These are phyloP conservation scores for Ruditapes philippinarum DNA, from an alignment of 1,140 invertebrate genomes.

Conservation along the genomic window DNA sequence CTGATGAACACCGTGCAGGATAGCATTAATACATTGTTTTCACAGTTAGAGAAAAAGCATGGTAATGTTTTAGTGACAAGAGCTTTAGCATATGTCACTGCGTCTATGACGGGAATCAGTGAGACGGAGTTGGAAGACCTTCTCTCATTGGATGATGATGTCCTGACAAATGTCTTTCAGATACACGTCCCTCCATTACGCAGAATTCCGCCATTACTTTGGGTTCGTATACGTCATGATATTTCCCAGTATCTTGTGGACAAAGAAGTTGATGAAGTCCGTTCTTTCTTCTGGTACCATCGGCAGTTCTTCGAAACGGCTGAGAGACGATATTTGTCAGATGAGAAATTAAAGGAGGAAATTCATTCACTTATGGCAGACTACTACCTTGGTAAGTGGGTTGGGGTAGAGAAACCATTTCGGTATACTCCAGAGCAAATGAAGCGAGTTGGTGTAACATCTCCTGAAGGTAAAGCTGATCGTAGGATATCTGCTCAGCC, in stretches of 20 bases:
- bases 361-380: constrained; percentile 99
- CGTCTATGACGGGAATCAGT: constrained; percentile 76
- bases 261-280: constrained; percentile 93
- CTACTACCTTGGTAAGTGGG: constrained; percentile 98
- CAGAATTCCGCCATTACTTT: constrained; percentile 79
- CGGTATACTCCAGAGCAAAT: constrained; percentile 96
- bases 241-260: constrained; percentile 88
- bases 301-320: constrained; percentile 85
- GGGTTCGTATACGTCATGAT: constrained; percentile 76
- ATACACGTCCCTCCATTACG: constrained; percentile 84
- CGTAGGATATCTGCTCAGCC: constrained; percentile 98
- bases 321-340: constrained; percentile 96
- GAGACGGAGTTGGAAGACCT: constrained; percentile 82
- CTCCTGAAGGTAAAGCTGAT: constrained; percentile 96
- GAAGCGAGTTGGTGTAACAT: constrained; percentile 83
- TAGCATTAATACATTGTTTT: constrained; percentile 94
- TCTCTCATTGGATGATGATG: constrained; percentile 79
- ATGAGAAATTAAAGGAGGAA: constrained; percentile 96
- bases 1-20: constrained; percentile 90
- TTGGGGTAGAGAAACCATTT: constrained; percentile 96
- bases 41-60: constrained; percentile 77
- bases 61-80: constrained; percentile 75
- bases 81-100: constrained; percentile 88
- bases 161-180: constrained; percentile 82
- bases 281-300: constrained; percentile 82